These are phyloP conservation scores for Calameuta idolon DNA, from an alignment of 2,888 invertebrate genomes.

Conservation along the genomic window DNA sequence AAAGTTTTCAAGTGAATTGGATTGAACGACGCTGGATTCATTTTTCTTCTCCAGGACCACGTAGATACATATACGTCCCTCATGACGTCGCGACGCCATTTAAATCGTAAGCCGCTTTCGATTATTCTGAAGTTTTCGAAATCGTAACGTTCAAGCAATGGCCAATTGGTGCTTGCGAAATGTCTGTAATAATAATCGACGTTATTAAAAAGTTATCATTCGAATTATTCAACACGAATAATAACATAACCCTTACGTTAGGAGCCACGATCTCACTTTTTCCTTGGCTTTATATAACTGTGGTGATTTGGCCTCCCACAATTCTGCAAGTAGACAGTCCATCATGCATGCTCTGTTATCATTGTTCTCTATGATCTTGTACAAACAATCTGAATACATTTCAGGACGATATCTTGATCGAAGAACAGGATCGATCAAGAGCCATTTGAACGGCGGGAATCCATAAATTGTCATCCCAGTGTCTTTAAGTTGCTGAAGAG, in stretches of 20 bases:
- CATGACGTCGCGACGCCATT: slow-evolving; percentile 5
- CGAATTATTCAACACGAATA: background rate
- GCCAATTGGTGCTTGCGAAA: slow-evolving; percentile 3
- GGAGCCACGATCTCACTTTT: background rate
- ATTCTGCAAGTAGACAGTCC: background rate
- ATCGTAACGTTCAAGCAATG: slow-evolving; percentile 6
- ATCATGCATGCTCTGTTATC: background rate
- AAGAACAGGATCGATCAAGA: background rate
- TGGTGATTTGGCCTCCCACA: background rate
- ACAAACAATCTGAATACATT: background rate
- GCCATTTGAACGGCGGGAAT: background rate
- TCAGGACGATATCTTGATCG: background rate
- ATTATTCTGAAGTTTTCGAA: background rate
- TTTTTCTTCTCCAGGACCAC: background rate
- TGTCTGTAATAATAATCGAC: background rate
- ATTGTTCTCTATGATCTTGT: background rate
- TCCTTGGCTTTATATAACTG: background rate
- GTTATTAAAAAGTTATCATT: background rate
- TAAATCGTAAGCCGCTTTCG: slow-evolving; percentile 1
- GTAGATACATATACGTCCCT: background rate
- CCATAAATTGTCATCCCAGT: slow-evolving; percentile 1
- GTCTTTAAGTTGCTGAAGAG: slow-evolving; percentile 5
- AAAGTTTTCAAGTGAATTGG: background rate
- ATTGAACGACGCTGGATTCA: background rate
- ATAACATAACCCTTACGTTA: background rate